phyloP scores from a whole-genome alignment of 2,888 invertebrate species.

The Invenusta paracnida region DNA sequence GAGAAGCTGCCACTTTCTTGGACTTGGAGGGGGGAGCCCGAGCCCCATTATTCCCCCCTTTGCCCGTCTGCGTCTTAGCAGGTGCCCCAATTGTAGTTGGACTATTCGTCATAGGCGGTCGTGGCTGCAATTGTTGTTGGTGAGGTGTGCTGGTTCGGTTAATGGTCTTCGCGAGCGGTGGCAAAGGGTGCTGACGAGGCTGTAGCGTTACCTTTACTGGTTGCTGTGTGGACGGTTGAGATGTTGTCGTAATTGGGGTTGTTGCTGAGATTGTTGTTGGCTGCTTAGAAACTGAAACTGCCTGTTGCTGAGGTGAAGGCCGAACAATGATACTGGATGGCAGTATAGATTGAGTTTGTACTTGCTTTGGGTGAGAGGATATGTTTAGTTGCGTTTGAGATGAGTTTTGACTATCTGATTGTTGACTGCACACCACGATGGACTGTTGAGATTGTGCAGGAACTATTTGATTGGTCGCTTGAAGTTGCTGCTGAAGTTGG shows the following conservation, averaged over 20 bases:
- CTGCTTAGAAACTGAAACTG: too few relatives aligned
- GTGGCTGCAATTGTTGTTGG: background rate
- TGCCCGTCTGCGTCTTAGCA: background rate
- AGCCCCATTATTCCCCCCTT: background rate
- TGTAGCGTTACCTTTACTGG: background rate
- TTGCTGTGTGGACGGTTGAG: background rate
- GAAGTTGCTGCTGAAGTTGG: too few relatives aligned
- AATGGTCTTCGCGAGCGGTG: background rate
- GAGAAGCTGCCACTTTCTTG: background rate
- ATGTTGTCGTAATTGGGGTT: background rate
- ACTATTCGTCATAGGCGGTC: background rate
- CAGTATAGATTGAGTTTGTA: too few relatives aligned
- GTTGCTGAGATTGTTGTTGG: background rate
- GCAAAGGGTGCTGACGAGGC: background rate
- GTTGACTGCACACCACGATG: too few relatives aligned
- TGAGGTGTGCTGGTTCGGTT: background rate
- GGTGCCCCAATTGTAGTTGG: background rate
- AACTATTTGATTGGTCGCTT: too few relatives aligned
- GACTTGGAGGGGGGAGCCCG: constrained; percentile 3
- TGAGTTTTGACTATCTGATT: too few relatives aligned
- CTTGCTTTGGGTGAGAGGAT: too few relatives aligned
- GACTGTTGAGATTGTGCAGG: too few relatives aligned
- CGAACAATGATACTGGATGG: background rate
- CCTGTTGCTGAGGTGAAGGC: background rate
- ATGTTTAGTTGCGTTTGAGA: too few relatives aligned